phyloP scores from a whole-genome alignment of 2,888 invertebrate genomes.

The Linnaemya tessellans region DNA sequence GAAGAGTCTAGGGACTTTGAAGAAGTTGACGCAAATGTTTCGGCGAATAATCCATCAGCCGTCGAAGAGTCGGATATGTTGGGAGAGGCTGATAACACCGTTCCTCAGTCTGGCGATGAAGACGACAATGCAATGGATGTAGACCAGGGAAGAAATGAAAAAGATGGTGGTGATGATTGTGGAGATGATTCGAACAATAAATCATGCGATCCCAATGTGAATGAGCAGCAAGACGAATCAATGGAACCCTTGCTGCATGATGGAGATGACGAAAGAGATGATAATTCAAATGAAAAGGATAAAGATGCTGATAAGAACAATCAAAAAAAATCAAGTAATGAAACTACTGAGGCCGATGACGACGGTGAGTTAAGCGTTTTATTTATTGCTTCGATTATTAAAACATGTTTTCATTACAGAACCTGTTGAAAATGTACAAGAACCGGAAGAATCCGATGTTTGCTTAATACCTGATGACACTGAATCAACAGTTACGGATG shows the following conservation, averaged over 20 bases:
- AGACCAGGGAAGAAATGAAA: slow-evolving; percentile 55
- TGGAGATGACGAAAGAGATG: slow-evolving; percentile 38
- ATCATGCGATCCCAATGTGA: slow-evolving; percentile 39
- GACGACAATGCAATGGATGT: slow-evolving; percentile 70
- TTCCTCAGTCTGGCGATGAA: slow-evolving; percentile 73
- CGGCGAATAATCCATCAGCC: slow-evolving; percentile 74
- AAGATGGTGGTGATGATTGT: slow-evolving; percentile 31
- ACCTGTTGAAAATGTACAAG: slow-evolving; percentile 84
- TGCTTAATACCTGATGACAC: slow-evolving; percentile 88
- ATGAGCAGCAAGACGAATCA: slow-evolving; percentile 69
- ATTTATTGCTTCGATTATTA: not conserved
- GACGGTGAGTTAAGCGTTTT: slow-evolving; percentile 74
- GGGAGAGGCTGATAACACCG: slow-evolving; percentile 78
- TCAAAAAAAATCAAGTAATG: slow-evolving; percentile 30
- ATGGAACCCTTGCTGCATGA: slow-evolving; percentile 68
- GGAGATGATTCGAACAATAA: slow-evolving; percentile 63
- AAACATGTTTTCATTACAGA: slow-evolving; percentile 75
- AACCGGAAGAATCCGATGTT: slow-evolving; percentile 87
- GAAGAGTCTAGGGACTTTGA: slow-evolving; percentile 75
- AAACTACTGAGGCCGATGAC: slow-evolving; percentile 58
- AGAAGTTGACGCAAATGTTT: slow-evolving; percentile 76
- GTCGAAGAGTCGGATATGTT: slow-evolving; percentile 78
- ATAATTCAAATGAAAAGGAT: slow-evolving; percentile 56
- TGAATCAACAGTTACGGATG: slow-evolving; percentile 86
- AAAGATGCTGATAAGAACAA: slow-evolving; percentile 69